Evolutionary conservation across 2,113 vertebrate species (phyloP), one percentile per base, ranked within the genome.

Genomic region (Abramis brama): DNA sequence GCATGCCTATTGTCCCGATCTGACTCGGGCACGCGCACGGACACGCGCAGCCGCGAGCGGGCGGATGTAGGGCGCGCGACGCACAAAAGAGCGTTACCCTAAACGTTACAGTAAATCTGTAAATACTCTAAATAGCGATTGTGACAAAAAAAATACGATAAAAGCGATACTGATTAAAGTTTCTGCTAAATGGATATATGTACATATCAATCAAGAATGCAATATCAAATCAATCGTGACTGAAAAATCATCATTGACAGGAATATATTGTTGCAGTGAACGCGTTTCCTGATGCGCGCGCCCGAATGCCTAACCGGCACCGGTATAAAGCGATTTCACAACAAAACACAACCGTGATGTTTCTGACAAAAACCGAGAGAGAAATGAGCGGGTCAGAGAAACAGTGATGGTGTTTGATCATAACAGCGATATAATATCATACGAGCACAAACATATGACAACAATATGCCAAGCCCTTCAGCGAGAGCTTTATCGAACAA

Each of bases 271-370:
- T 64, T 19, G 27, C n/a, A 10, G 76, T 15, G 43, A 19, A 11
- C 79, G 78, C 55, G 45, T n/a, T 68, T 60, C 15, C 11, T 13
- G 77, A 73, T 11, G 77, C 77, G 55, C 55, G 77, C 30, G 77
- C 19, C 55, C 30, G 25, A n/a, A 4, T 9, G 59, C 23, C 55
- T 17, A 45, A 17, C 79, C 59, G 79, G 59, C 21, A 2, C 59
- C 79, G 79, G 77, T 50, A 6, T 8, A 7, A n/a, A 13, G 9
- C 2, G 9, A 43, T 47, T 27, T 66, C 36, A 81, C 12, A 30
- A 81, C 60, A 66, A 81, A 27, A 62, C 3, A 60, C 30, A 23
- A 43, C 13, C 33, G 55, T 36, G 52, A 79, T 39, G 17, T 23
- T 78, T n/a, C 43, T 43, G 43, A 43, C 43, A 43, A 2, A 43